These are phyloP conservation scores for Chesias legatella DNA, from an alignment of 2,888 invertebrate genomes.

Conservation along the genomic window DNA sequence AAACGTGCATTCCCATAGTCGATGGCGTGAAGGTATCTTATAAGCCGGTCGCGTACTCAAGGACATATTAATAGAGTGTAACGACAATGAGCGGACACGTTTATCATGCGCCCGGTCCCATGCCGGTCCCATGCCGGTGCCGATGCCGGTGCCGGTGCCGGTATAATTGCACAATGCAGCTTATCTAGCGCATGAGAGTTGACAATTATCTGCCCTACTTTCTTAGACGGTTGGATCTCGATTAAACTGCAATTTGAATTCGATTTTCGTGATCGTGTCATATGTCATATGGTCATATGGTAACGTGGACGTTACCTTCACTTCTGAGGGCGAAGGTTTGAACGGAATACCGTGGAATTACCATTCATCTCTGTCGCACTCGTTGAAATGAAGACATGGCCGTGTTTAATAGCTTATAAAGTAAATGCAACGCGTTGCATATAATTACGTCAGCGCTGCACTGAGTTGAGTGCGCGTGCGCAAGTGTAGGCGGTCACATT, in stretches of 20 bases:
- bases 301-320: slow-evolving; percentile 33
- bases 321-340: slow-evolving; percentile 23
- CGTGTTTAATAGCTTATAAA: slow-evolving; percentile 34
- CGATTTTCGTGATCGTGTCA: slow-evolving; percentile 55
- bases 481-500: slow-evolving; percentile 36
- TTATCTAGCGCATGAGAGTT: slow-evolving; percentile 65
- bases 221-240: slow-evolving; percentile 47
- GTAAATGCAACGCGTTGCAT: slow-evolving; percentile 45
- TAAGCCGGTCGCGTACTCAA: slow-evolving; percentile 53
- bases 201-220: slow-evolving; percentile 68
- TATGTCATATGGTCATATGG: too few species aligned
- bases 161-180: slow-evolving; percentile 68
- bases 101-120: slow-evolving; percentile 56
- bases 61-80: slow-evolving; percentile 68
- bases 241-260: slow-evolving; percentile 55
- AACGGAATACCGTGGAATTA: slow-evolving; percentile 10
- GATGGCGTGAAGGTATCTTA: slow-evolving; percentile 36
- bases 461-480: slow-evolving; percentile 30
- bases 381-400: slow-evolving; percentile 27
- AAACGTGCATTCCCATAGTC: slow-evolving; percentile 37
- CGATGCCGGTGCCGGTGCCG: too few species aligned
- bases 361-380: slow-evolving; percentile 31
- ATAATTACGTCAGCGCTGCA: slow-evolving; percentile 50
- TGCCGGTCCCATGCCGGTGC: too few species aligned
- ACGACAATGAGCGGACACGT: slow-evolving; percentile 61